Evolutionary conservation across 2,797 vertebrate species (phyloP).

Genomic region (Varecia variegata): DNA sequence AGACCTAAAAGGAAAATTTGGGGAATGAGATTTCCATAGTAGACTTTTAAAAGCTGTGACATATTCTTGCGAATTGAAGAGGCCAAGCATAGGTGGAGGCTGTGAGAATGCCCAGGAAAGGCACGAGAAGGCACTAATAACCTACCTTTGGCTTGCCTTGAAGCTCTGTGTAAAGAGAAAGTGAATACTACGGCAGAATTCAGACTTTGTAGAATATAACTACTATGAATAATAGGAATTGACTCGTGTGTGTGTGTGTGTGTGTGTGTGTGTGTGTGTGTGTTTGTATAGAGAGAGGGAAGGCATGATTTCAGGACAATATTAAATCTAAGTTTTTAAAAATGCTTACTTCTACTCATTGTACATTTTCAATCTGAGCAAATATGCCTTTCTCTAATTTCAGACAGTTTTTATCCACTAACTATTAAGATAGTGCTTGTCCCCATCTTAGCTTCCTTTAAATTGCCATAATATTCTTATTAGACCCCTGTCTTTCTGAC

Average conservation of each 20-base stretch:
- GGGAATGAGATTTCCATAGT: too few species aligned
- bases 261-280: rapidly evolving
- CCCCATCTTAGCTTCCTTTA: not conserved
- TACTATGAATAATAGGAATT: not conserved
- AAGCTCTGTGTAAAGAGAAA: not conserved
- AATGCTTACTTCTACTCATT: not conserved
- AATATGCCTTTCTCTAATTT: not conserved
- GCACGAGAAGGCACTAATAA: not conserved
- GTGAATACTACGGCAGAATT: not conserved
- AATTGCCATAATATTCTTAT: not conserved
- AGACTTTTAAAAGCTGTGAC: not conserved
- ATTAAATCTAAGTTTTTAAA: not conserved
- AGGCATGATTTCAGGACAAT: not conserved
- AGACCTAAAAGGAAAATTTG: not conserved
- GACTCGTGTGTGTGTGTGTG: rapidly evolving
- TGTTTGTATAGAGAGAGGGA: not conserved
- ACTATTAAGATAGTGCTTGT: not conserved
- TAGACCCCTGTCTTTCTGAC: not conserved
- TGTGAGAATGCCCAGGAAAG: not conserved
- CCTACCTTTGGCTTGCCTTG: not conserved
- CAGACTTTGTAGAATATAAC: not conserved
- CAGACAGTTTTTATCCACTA: not conserved
- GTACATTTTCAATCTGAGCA: not conserved
- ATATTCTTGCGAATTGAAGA: not conserved
- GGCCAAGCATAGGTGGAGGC: not conserved